Evolutionary conservation across 2,113 vertebrate genomes (phyloP).

Genomic region (Gymnocephalus cernua): DNA sequence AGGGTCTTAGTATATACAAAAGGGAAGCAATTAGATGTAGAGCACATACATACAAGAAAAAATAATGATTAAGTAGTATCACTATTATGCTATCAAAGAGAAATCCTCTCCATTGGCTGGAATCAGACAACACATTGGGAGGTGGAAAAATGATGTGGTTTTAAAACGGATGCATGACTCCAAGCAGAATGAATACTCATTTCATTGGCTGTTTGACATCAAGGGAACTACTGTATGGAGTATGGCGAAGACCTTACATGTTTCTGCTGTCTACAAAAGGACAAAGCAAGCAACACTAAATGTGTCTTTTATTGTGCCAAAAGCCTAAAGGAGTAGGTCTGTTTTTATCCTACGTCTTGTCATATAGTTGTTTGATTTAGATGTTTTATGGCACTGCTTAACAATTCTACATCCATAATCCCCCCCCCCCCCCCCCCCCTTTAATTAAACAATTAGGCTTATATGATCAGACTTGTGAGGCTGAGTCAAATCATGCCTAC

Average conservation of each 20-base stretch:
- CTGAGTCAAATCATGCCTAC: constrained; percentile 51
- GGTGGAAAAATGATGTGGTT: constrained; percentile 24
- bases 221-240: constrained; percentile 8
- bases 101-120: constrained; percentile 44
- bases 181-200: constrained; percentile 48
- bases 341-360: constrained; percentile 5
- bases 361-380: not conserved
- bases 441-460: constrained; percentile 43
- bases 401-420: not conserved
- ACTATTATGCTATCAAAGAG: constrained; percentile 56
- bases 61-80: constrained; percentile 64
- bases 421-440: too few relatives aligned
- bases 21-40: constrained; percentile 38
- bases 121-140: constrained; percentile 43
- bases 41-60: constrained; percentile 24
- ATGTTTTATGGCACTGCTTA: constrained; percentile 29
- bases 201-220: constrained; percentile 43
- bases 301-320: not conserved
- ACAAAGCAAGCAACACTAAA: constrained; percentile 4
- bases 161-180: constrained; percentile 50
- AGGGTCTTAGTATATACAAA: constrained; percentile 37
- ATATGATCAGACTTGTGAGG: constrained; percentile 47
- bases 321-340: not conserved
- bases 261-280: constrained; percentile 7
- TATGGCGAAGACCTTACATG: not conserved